Conservation (phyloP, 2,113 vertebrate genomes). For the Haliaeetus leucogaster region DNA sequence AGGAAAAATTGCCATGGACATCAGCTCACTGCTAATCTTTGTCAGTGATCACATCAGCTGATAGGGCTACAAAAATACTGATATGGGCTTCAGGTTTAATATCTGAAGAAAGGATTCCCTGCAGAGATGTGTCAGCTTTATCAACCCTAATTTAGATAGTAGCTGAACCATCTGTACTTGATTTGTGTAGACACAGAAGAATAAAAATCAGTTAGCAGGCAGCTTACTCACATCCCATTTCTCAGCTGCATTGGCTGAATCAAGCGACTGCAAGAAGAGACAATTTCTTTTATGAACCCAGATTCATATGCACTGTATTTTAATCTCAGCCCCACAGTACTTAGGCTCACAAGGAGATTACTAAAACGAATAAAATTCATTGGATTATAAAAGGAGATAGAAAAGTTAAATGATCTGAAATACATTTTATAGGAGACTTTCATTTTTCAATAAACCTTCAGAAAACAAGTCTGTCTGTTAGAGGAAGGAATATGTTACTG, state of each 20-base stretch:
- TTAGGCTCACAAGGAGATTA: slow-evolving; percentile 36
- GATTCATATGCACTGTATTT: slow-evolving; percentile 46
- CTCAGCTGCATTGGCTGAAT: slow-evolving; percentile 1
- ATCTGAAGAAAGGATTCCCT: slow-evolving; percentile 27
- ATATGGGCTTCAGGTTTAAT: slow-evolving; percentile 28
- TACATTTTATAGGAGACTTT: slow-evolving; percentile 60
- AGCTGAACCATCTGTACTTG: slow-evolving; percentile 23
- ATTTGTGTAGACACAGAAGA: slow-evolving; percentile 42
- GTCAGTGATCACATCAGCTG: neutral
- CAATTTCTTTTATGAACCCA: slow-evolving; percentile 57
- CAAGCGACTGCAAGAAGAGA: slow-evolving; percentile 30
- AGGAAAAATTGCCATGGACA: neutral
- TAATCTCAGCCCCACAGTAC: slow-evolving; percentile 48
- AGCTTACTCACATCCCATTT: neutral
- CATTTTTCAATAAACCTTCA: slow-evolving; percentile 68
- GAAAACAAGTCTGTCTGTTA: slow-evolving; percentile 53
- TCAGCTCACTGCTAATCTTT: slow-evolving; percentile 18
- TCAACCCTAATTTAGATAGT: slow-evolving; percentile 52
- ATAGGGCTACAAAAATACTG: slow-evolving; percentile 25
- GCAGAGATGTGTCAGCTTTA: slow-evolving; percentile 17
- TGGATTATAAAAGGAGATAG: slow-evolving; percentile 67
- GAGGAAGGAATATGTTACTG: slow-evolving; percentile 57
- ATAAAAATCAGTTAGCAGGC: slow-evolving; percentile 30
- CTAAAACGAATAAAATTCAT: slow-evolving; percentile 66
- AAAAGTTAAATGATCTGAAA: slow-evolving; percentile 70